These are phyloP conservation scores for Prosapia bicincta DNA, from an alignment of 2,888 invertebrate genomes.

Conservation along the genomic window DNA sequence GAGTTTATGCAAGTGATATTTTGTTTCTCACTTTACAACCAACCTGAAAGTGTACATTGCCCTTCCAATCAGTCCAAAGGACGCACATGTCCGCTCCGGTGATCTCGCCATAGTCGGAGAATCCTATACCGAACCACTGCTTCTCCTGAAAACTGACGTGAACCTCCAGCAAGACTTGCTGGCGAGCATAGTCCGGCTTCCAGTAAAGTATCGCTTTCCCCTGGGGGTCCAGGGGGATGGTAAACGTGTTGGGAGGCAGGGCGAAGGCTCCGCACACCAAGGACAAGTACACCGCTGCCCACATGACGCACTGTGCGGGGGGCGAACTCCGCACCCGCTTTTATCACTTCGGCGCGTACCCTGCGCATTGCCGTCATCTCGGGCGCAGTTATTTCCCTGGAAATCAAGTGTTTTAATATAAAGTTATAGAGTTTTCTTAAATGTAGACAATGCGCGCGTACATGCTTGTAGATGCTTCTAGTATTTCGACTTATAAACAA, in stretches of 20 bases:
- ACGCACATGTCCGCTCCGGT: slow-evolving; percentile 78
- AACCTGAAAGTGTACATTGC: slow-evolving; percentile 55
- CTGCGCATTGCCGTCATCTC: neutral
- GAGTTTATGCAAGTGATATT: no score
- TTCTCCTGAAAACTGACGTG: slow-evolving; percentile 43
- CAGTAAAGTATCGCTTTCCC: slow-evolving; percentile 49
- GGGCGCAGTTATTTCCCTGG: no score
- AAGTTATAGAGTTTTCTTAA: no score
- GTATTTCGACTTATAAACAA: no score
- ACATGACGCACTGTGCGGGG: neutral
- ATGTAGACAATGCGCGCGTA: no score
- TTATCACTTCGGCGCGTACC: neutral
- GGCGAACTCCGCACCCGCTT: neutral
- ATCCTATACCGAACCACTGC: slow-evolving; percentile 81
- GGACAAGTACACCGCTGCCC: neutral
- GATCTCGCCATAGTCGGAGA: slow-evolving; percentile 74
- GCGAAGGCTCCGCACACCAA: neutral
- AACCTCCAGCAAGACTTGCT: slow-evolving; percentile 51
- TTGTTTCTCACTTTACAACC: no score
- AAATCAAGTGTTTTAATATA: no score
- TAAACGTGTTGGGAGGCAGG: slow-evolving; percentile 14
- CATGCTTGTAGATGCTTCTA: no score
- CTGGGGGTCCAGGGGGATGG: slow-evolving; percentile 46
- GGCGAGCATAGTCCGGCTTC: slow-evolving; percentile 48
- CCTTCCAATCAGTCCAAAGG: slow-evolving; percentile 69